Conservation (phyloP, 2,888 invertebrate species). For the Andrena bicolor region DNA sequence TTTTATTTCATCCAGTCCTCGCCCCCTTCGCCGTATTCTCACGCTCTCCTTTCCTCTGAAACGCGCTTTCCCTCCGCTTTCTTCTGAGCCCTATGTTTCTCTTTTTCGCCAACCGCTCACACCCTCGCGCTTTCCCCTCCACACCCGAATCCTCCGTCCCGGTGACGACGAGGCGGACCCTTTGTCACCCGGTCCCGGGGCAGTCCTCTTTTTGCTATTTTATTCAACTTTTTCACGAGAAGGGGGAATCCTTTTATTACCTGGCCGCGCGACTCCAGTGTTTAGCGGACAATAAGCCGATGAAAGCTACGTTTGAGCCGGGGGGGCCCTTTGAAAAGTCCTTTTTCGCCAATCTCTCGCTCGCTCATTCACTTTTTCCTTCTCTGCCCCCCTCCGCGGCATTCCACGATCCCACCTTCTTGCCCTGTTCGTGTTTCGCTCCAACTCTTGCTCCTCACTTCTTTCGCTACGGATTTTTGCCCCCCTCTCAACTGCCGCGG, state of each 20-base stretch:
- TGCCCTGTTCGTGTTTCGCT: background rate
- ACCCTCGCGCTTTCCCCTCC: slow-evolving; percentile 28
- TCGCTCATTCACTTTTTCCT: slow-evolving; percentile 8
- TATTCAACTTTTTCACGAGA: slow-evolving; percentile 73
- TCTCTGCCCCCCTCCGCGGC: background rate
- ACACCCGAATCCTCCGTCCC: slow-evolving; percentile 37
- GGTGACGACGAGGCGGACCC: slow-evolving; percentile 58
- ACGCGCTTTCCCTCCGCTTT: slow-evolving; percentile 32
- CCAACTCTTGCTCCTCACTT: background rate
- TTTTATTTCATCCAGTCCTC: slow-evolving; percentile 70
- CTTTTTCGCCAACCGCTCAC: slow-evolving; percentile 36
- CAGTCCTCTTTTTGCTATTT: slow-evolving; percentile 72
- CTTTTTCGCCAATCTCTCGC: slow-evolving; percentile 65
- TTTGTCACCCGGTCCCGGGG: slow-evolving; percentile 67
- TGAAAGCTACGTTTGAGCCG: slow-evolving; percentile 77
- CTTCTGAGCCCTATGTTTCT: slow-evolving; percentile 53
- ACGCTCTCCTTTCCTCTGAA: slow-evolving; percentile 24
- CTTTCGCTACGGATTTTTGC: background rate
- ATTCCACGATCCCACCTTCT: slow-evolving; percentile 6
- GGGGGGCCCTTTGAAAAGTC: slow-evolving; percentile 71
- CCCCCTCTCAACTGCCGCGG: slow-evolving; percentile 25
- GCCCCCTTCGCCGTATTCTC: slow-evolving; percentile 23
- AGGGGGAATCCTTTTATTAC: slow-evolving; percentile 74
- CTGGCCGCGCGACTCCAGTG: slow-evolving; percentile 72
- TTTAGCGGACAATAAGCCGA: slow-evolving; percentile 77